Evolutionary conservation across 2,797 vertebrate species (phyloP).

Genomic region (Chrysocyon brachyurus): DNA sequence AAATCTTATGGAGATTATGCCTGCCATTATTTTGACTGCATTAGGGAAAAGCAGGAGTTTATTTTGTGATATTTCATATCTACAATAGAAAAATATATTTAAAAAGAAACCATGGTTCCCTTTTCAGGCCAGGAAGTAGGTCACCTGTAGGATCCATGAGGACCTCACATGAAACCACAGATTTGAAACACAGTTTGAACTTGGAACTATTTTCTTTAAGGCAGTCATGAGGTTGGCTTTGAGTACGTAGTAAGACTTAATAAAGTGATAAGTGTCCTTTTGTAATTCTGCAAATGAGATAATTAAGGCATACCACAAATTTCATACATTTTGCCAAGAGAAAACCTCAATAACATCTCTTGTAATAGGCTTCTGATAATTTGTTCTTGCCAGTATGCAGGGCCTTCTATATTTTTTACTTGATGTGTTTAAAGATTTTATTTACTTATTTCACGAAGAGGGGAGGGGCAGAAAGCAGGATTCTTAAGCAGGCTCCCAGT

Average conservation of each 20-base stretch:
- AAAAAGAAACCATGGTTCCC: background rate
- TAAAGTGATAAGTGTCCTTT: slow-evolving; percentile 2
- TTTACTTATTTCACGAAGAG: background rate
- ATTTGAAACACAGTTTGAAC: slow-evolving; percentile 54
- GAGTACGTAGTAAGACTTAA: background rate
- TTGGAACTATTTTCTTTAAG: slow-evolving; percentile 33
- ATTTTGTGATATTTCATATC: slow-evolving; percentile 33
- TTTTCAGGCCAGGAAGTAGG: slow-evolving; percentile 13
- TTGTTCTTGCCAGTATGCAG: slow-evolving; percentile 2
- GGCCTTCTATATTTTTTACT: background rate
- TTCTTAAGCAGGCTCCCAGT: background rate
- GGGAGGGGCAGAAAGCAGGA: background rate
- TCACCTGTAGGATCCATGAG: background rate
- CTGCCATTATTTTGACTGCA: slow-evolving; percentile 52
- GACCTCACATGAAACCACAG: slow-evolving; percentile 36
- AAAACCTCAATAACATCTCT: background rate
- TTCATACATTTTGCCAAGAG: background rate
- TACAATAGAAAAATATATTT: slow-evolving; percentile 16
- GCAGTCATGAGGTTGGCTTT: slow-evolving; percentile 35
- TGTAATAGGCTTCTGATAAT: slow-evolving; percentile 7
- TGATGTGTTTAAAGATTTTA: slow-evolving; percentile 25
- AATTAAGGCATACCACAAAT: slow-evolving; percentile 8
- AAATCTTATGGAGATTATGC: slow-evolving; percentile 13
- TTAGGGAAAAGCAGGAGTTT: background rate
- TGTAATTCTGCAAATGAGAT: slow-evolving; percentile 51